A percentile compares a stretch with the other conserved stretches of the same genome.
These are phyloP conservation scores for Pipistrellus pipistrellus DNA, from an alignment of 2,797 vertebrate species.

Conservation along the genomic window DNA sequence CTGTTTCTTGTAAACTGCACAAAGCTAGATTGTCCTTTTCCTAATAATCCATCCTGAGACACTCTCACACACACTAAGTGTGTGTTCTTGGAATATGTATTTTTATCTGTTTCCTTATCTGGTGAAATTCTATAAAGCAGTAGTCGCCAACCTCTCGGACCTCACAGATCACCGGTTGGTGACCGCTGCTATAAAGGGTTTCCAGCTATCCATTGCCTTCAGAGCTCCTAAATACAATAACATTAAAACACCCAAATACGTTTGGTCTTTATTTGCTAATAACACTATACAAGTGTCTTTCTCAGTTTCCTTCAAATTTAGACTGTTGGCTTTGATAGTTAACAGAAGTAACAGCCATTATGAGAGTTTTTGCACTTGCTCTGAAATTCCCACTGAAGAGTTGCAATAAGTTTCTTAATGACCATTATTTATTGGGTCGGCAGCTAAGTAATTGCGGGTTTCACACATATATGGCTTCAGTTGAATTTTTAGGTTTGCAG, in stretches of 20 bases:
- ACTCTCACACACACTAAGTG: neutral
- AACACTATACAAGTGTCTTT: neutral
- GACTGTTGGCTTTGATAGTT: neutral
- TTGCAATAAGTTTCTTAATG: neutral
- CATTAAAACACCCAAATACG: neutral
- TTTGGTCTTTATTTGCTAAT: neutral
- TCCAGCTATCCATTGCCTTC: neutral
- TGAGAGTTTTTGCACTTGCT: constrained; percentile 2
- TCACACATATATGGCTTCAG: too few relatives aligned
- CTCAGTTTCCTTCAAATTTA: neutral
- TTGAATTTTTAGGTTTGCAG: too few relatives aligned
- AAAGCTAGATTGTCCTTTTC: neutral
- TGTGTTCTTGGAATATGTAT: neutral
- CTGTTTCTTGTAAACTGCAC: neutral
- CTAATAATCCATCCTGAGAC: neutral
- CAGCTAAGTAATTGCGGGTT: too few relatives aligned
- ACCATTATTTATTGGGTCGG: neutral
- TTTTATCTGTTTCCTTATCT: neutral
- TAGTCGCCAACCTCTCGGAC: too few relatives aligned
- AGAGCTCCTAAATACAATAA: constrained; percentile 1
- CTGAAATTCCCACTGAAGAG: neutral
- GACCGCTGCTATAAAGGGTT: neutral
- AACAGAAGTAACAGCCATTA: neutral
- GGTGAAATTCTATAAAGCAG: neutral
- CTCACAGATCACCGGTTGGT: too few relatives aligned